Evolutionary conservation across 1,140 invertebrate species (phyloP), one percentile per base, ranked within the genome.

Genomic region (Tachypleus tridentatus): DNA sequence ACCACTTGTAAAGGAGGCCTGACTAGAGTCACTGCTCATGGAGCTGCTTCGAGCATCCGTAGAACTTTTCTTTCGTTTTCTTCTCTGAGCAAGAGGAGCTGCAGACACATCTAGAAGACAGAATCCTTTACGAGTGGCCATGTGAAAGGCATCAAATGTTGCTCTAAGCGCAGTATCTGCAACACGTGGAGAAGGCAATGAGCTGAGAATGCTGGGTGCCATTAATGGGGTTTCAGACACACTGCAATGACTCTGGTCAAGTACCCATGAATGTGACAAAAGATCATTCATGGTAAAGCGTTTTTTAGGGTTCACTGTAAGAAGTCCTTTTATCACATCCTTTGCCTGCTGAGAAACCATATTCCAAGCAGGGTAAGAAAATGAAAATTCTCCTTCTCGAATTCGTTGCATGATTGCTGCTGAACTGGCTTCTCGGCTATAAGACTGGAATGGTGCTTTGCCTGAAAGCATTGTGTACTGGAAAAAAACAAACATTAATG

Each of bases 381-480:
- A 88, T 71, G 84, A 82, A 71, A 92, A 88, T 67, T 86, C 83
- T 10, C 89, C 91, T 11, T 80, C 80, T 72, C 86, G 84, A 61
- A 94, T 93, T 66, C 87, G 78, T 61, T 84, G 81, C 81, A 93
- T 91, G 29, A 93, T 85, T 3, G 82, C 82, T 3, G 81, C 81
- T 48, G 87, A 83, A 52, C 82, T 86, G 69, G 89, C 87, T 61
- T 89, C 84, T 60, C 83, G 80, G 5, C 84, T 85, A 57, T 80
- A 74, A 0, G 80, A 78, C 68, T 85, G 85, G 76, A 93, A 95
- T 4, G 91, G 90, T 2, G 87, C 88, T 69, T 84, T 83, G 0
- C 91, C 91, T 70, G 86, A 87, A 5, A 97, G 74, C 86, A 96
- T 91, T 5, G 88, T 90, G 74, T 92, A 95, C 81, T 85, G 76